Evolutionary conservation across 2,888 invertebrate genomes (phyloP), one percentile per base, ranked within the genome.

Genomic region (Ptychoptera albimana): DNA sequence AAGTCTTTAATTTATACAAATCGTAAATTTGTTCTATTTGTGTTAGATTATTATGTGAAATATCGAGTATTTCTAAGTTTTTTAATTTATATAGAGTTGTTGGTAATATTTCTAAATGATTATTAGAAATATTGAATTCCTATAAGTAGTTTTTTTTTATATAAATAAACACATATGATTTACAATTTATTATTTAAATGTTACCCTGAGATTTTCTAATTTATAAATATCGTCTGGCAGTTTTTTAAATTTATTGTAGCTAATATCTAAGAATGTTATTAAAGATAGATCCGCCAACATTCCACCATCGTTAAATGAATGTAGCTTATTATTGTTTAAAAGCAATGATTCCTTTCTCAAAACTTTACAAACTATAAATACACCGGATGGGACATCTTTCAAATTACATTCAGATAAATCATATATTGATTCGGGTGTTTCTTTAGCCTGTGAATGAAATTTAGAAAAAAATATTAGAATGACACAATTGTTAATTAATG

Each of bases 321-420:
- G 70, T 52, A 89, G 65, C 52, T 71, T 72, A 61, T 88, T 89
- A 53, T 72, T 69, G 56, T 82, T 73, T 52, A 80, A 64, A 59
- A 70, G 71, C 50, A 85, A 61, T 48, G 68, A 65, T 57, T 82
- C 77, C 66, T 88, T 89, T 51, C 85, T 73, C 57, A 84, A 79
- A 37, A 88, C 85, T 64, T 80, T 79, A 61, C 87, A 86, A 46
- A 85, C 66, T 29, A 83, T 77, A 64, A 76, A 88, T 45, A 85
- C 79, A 48, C 85, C 84, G 47, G 77, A 69, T 35, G 88, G 87
- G 44, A 88, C 75, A 55, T 67, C 72, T 53, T 73, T 73, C 46
- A 88, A 64, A 57, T 77, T 75, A 63, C 88, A 88, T 51, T 79
- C 79, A 6, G 85, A 81, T 48, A 88, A 61, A 63, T 88, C 87